Percentiles rank a stretch among this genome's conserved stretches.
Evolutionary conservation across 64 coral and sea anemone species (phyloP).

Genomic region (Stylophora pistillata): DNA sequence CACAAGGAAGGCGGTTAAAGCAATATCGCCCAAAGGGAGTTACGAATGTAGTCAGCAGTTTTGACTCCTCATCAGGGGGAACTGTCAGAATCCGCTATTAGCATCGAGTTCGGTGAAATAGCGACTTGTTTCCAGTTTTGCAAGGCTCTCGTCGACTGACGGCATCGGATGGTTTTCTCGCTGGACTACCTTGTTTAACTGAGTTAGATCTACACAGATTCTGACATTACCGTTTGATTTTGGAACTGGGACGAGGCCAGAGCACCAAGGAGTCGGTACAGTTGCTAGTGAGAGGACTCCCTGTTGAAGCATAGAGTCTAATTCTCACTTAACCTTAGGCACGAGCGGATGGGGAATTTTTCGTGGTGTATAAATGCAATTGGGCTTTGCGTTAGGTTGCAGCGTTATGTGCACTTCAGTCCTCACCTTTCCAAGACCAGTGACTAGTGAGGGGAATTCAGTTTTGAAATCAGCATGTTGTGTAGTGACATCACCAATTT

Average conservation of each 20-base stretch:
- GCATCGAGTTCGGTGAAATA: constrained; percentile 38
- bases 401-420: too few species aligned
- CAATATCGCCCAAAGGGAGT: constrained; percentile 51
- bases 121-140: not conserved
- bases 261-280: constrained; percentile 52
- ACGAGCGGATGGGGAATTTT: constrained; percentile 47
- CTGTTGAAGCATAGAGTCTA: constrained; percentile 52
- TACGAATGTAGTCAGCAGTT: constrained; percentile 45
- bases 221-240: constrained; percentile 45
- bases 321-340: constrained; percentile 53
- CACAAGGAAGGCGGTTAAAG: constrained; percentile 34
- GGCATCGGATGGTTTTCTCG: constrained; percentile 19
- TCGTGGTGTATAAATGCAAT: constrained; percentile 31
- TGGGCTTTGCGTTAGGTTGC: too few species aligned
- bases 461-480: too few species aligned
- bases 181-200: constrained; percentile 19
- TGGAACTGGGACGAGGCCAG: constrained; percentile 45
- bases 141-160: constrained; percentile 52
- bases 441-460: too few species aligned
- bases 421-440: too few species aligned
- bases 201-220: constrained; percentile 18
- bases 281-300: constrained; percentile 55
- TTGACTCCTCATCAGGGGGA: not conserved
- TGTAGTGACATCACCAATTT: too few species aligned
- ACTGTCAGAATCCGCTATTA: constrained; percentile 31